Conservation (phyloP, 2,888 invertebrate species). For the Calameuta idolon region DNA sequence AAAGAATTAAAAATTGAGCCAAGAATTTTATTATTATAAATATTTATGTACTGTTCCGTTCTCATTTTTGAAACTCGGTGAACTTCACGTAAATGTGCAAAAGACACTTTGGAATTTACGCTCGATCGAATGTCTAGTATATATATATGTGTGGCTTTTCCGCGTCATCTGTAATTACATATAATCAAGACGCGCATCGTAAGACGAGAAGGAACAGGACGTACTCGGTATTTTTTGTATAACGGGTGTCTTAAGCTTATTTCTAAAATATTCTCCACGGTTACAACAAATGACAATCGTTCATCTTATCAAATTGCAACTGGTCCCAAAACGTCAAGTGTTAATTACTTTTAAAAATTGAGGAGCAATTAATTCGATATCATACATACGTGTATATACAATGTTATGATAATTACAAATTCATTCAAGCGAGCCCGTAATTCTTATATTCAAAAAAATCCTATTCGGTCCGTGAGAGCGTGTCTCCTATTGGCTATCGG, state of each 20-base stretch:
- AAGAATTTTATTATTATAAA: not conserved
- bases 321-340: not conserved
- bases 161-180: constrained; percentile 30
- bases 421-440: not conserved
- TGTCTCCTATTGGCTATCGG: constrained; percentile 12
- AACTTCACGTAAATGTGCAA: not conserved
- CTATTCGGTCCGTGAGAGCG: constrained; percentile 19
- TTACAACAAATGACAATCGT: not conserved
- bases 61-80: not conserved
- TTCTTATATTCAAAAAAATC: not conserved
- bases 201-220: constrained; percentile 14
- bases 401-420: not conserved
- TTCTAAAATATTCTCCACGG: not conserved
- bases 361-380: not conserved
- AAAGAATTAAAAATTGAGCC: not conserved
- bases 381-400: not conserved
- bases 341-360: not conserved
- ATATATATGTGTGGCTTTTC: constrained; percentile 15
- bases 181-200: constrained; percentile 23
- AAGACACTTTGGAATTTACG: constrained; percentile 23
- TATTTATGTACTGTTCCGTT: not conserved
- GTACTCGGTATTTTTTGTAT: constrained; percentile 4
- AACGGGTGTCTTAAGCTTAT: not conserved
- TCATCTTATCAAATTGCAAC: not conserved
- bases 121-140: constrained; percentile 15